Evolutionary conservation across 2,888 invertebrate genomes (phyloP).

Genomic region (Cecidostiba fungosa): DNA sequence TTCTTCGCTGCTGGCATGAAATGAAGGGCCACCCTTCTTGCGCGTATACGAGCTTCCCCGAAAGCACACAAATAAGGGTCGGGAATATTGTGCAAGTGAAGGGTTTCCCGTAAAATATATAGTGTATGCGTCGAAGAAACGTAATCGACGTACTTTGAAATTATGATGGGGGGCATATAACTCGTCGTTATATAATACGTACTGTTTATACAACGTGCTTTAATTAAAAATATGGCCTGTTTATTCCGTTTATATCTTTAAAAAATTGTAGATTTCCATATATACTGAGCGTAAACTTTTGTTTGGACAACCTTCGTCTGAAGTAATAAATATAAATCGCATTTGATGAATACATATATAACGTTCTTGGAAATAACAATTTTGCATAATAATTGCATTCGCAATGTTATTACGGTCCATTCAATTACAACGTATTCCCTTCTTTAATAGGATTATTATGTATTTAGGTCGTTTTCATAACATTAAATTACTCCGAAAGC

Average conservation of each 20-base stretch:
- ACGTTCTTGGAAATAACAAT: conserved; percentile 26
- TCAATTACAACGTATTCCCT: conserved; percentile 55
- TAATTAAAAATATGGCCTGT: background rate
- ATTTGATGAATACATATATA: background rate
- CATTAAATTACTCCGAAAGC: conserved; percentile 40
- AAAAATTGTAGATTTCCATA: too few species aligned
- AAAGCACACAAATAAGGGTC: conserved; percentile 13
- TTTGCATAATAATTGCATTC: conserved; percentile 42
- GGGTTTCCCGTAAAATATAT: conserved; percentile 13
- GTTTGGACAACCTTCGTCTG: background rate
- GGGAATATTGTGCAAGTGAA: conserved; percentile 7
- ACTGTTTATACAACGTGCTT: background rate
- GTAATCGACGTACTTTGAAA: conserved; percentile 10
- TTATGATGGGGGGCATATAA: background rate
- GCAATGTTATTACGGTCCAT: conserved; percentile 48
- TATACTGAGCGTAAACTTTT: background rate
- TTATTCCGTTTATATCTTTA: background rate
- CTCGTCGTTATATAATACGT: background rate
- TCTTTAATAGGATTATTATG: conserved; percentile 58
- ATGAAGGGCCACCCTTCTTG: background rate
- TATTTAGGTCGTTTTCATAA: conserved; percentile 57
- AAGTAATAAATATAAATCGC: background rate
- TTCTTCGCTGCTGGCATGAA: conserved; percentile 5
- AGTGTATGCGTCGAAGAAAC: background rate
- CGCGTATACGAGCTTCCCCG: background rate